These are phyloP conservation scores for Chymomyza costata DNA, from an alignment of 1,140 invertebrate species.

Conservation along the genomic window DNA sequence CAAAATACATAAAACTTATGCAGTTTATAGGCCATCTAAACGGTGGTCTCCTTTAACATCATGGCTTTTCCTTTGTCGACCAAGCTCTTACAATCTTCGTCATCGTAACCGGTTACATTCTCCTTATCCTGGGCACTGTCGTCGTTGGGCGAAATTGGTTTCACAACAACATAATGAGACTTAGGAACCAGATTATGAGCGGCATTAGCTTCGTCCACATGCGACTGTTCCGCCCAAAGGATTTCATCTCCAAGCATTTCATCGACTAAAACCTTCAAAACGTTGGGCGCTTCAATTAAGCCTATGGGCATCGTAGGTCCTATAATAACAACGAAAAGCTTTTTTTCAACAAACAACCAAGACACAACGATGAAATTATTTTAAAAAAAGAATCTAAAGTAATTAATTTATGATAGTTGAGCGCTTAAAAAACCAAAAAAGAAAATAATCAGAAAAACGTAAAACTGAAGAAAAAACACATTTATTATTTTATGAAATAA, in stretches of 20 bases:
- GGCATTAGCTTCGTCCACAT: slow-evolving; percentile 29
- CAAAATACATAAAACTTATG: too few species aligned
- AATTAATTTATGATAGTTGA: slow-evolving; percentile 1
- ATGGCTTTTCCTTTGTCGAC: slow-evolving; percentile 19
- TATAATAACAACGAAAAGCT: slow-evolving; percentile 38
- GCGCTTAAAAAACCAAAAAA: too few species aligned
- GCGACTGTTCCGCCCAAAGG: slow-evolving; percentile 59
- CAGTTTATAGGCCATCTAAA: too few species aligned
- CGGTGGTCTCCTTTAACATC: slow-evolving; percentile 54
- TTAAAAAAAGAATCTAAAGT: slow-evolving; percentile 9
- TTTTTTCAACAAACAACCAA: slow-evolving; percentile 11
- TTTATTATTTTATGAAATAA: too few species aligned
- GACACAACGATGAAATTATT: slow-evolving; percentile 2
- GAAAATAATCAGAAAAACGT: neutral
- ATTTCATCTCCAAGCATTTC: slow-evolving; percentile 49
- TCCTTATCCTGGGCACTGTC: neutral
- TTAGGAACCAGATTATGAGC: slow-evolving; percentile 14
- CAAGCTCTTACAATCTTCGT: slow-evolving; percentile 11
- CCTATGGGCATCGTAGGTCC: slow-evolving; percentile 21
- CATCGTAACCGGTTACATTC: neutral
- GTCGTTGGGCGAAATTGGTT: slow-evolving; percentile 17
- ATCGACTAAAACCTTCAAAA: slow-evolving; percentile 39
- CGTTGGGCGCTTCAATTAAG: slow-evolving; percentile 15
- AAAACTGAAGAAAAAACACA: neutral
- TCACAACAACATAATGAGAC: slow-evolving; percentile 50